Base-by-base conservation (phyloP, 2,113 vertebrate genomes). In the Phalacrocorax aristotelis region DNA sequence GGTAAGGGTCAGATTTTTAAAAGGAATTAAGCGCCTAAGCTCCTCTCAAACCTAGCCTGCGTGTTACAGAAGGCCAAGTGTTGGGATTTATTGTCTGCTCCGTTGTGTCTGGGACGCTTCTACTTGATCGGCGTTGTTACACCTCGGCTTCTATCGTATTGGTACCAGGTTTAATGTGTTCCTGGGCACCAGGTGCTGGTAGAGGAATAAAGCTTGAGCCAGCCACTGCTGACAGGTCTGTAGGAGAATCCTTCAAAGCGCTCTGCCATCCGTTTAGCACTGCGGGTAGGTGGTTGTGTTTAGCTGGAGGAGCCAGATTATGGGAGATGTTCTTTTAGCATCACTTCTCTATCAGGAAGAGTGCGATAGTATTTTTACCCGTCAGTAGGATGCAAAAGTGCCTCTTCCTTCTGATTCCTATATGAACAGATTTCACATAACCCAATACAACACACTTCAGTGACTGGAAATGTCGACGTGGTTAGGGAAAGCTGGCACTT, bases 391-490 rank as follows among this genome's bases (percentile, higher is more conserved):
- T 40, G 72, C 34, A 54, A 15, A 93, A 87, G 26, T 1, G 5
- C n/a, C 12, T 51, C 64, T 78, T 27, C 54, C 8, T 15, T 49
- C 18, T 2, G 10, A 36, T 89, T 55, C 48, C 75, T 51, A 1
- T 23, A 40, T 60, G 89, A 87, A 89, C 0, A 14, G 87, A 58
- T 89, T 94, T 94, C 62, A 17, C 14, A 3, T 75, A 51, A 69
- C 89, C 91, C 81, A 61, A 25, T 44, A 84, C 88, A 86, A 62
- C 68, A 60, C 49, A n/a, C 78, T 82, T 51, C 1, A 60, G 51
- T 62, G 83, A 89, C 9, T 74, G 92, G 81, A 93, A 96, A 91
- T 94, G 89, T 93, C 89, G 83, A 29, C 58, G 80, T 36, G 93
- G 92, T 85, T 29, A 85, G 93, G 85, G 69, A 48, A 89, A 69